Evolutionary conservation across 2,797 vertebrate genomes (phyloP), one percentile per base, ranked within the genome.

Genomic region (Rachycentron canadum): DNA sequence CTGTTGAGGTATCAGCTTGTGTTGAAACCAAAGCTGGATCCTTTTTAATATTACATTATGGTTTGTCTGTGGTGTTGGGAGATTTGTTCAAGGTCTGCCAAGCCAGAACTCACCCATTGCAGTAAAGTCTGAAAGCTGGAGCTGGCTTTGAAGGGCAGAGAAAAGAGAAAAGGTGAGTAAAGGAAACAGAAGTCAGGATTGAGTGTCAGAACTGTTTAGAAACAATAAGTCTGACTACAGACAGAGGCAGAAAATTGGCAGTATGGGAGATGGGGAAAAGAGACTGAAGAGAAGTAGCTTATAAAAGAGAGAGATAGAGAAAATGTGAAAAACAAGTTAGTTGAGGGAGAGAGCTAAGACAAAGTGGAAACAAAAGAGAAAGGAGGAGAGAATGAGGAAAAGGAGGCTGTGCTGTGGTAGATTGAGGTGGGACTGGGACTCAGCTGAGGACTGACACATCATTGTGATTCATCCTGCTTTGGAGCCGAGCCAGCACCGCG

Each of bases 391-490:
- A 49, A 7, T 30, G 59, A 28, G 41, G 25, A 72, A 66, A 52
- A 56, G 65, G 69, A 76, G 61, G 58, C 69, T 63, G 60, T 9
- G 55, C 65, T 75, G 40, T 61, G 72, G 80, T 21, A 84, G 85
- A 92, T 87, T 91, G 86, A 88, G 78, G 80, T 79, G 86, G 86
- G 78, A 90, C 79, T 83, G 75, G 85, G 81, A 88, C 58, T 73
- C 60, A 61, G 61, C 66, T 68, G 52, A 76, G 65, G 79, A 86
- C 75, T 69, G 85, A 84, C 82, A 78, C 80, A 45, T 89, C 78
- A 68, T 77, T 86, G 85, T 81, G 79, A 89, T 88, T 91, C 89
- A 89, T 73, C 79, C 73, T 25, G 58, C 62, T 84, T 72, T 87
- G 86, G 87, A 86, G 49, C 52, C 0, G 26, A 76, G 90, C 90